Evolutionary conservation across 2,888 invertebrate species (phyloP).

Genomic region (Sminthurides aquaticus): DNA sequence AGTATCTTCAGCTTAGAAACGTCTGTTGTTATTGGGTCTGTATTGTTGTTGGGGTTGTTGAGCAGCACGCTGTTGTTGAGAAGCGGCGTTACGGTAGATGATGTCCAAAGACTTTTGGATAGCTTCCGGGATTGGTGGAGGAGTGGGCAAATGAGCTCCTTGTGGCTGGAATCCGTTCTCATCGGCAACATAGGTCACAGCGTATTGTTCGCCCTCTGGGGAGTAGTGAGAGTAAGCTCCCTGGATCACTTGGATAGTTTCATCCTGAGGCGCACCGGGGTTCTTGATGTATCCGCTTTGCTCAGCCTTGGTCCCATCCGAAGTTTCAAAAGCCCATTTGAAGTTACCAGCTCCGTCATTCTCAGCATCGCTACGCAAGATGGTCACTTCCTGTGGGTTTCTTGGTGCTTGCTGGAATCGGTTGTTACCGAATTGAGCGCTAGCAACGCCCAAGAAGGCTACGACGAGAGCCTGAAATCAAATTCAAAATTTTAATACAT

Average conservation of each 20-base stretch:
- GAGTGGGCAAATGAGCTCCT: slow-evolving; percentile 38
- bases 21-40: background rate
- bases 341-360: slow-evolving; percentile 29
- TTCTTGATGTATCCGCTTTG: slow-evolving; percentile 20
- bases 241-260: slow-evolving; percentile 12
- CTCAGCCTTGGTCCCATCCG: slow-evolving; percentile 26
- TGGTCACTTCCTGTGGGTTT: slow-evolving; percentile 20
- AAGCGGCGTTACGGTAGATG: slow-evolving; percentile 18
- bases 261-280: slow-evolving; percentile 1
- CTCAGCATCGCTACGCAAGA: slow-evolving; percentile 27
- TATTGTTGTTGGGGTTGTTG: slow-evolving; percentile 6
- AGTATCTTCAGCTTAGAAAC: no score
- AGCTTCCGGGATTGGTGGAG: slow-evolving; percentile 41
- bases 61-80: slow-evolving; percentile 4
- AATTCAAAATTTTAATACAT: no score
- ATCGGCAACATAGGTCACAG: slow-evolving; percentile 14
- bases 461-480: slow-evolving; percentile 3
- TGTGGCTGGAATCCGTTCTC: slow-evolving; percentile 15
- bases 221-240: slow-evolving; percentile 16
- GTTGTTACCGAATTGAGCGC: slow-evolving; percentile 4
- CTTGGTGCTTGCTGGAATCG: background rate
- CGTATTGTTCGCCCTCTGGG: slow-evolving; percentile 7
- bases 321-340: slow-evolving; percentile 30
- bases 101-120: slow-evolving; percentile 24
- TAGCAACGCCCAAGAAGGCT: slow-evolving; percentile 4